phyloP scores from a whole-genome alignment of 2,797 vertebrate species.

The Melanotaenia maccullochi region DNA sequence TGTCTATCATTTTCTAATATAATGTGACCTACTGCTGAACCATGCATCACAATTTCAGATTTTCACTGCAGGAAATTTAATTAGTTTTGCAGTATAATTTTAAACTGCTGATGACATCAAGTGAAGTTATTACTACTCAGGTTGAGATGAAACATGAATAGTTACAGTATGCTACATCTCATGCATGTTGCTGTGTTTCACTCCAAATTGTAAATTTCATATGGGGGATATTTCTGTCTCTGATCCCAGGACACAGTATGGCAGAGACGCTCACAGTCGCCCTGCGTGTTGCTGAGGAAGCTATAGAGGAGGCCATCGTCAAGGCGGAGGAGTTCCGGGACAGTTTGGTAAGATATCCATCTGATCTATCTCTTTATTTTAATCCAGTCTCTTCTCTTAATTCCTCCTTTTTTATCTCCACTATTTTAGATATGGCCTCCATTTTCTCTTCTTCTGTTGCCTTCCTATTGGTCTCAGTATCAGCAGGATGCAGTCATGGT shows the following conservation, averaged over 20 bases:
- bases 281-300: slow-evolving; percentile 95
- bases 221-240: background rate
- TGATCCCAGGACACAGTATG: slow-evolving; percentile 91
- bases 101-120: too few species aligned
- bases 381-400: background rate
- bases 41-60: background rate
- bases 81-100: background rate
- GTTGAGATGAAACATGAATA: background rate
- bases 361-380: background rate
- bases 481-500: slow-evolving; percentile 52
- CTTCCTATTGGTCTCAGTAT: slow-evolving; percentile 33
- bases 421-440: slow-evolving; percentile 2
- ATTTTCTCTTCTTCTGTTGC: slow-evolving; percentile 11
- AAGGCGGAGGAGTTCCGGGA: slow-evolving; percentile 94
- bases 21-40: background rate
- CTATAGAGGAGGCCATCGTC: slow-evolving; percentile 95
- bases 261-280: slow-evolving; percentile 96
- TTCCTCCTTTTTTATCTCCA: slow-evolving; percentile 1
- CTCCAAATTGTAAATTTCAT: background rate
- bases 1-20: background rate
- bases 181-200: background rate
- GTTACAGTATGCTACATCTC: background rate
- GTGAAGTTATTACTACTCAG: background rate
- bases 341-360: slow-evolving; percentile 88
- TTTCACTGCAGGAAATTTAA: background rate